phyloP scores from a whole-genome alignment of 2,797 vertebrate genomes.

The Halcyon leucocephala region DNA sequence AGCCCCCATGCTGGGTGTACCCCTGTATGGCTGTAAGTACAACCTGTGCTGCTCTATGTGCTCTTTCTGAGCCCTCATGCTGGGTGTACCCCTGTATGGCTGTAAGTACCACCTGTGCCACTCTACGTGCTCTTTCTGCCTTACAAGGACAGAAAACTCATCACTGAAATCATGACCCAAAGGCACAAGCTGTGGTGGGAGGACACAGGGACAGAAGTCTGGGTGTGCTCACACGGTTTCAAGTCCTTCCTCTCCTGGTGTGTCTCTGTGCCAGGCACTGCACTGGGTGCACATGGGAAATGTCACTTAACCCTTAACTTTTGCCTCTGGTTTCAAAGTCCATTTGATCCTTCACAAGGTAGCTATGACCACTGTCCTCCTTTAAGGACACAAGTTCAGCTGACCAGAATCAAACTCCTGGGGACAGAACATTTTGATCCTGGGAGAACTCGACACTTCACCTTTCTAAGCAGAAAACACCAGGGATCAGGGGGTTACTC shows the following conservation, averaged over 20 bases:
- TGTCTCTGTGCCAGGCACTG: neutral
- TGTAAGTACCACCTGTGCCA: no score
- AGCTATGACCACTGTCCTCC: neutral
- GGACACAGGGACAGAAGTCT: neutral
- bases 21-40: no score
- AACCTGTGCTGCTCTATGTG: no score
- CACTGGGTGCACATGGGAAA: fast-evolving
- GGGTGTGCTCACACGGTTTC: neutral
- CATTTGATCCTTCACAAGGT: neutral
- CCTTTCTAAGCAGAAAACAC: neutral
- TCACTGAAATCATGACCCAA: neutral
- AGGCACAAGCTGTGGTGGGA: neutral
- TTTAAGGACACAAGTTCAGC: neutral
- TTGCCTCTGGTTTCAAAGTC: neutral
- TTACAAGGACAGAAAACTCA: neutral
- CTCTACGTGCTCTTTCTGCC: fast-evolving
- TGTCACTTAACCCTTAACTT: neutral
- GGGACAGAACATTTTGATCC: neutral
- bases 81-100: no score
- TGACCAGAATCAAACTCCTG: neutral
- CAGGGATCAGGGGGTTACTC: fast-evolving
- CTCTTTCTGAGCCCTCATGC: no score
- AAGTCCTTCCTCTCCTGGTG: neutral
- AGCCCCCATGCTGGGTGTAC: no score
- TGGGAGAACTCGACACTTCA: neutral